Evolutionary conservation across 2,888 invertebrate species (phyloP).

Genomic region (Nymphalis c-album): DNA sequence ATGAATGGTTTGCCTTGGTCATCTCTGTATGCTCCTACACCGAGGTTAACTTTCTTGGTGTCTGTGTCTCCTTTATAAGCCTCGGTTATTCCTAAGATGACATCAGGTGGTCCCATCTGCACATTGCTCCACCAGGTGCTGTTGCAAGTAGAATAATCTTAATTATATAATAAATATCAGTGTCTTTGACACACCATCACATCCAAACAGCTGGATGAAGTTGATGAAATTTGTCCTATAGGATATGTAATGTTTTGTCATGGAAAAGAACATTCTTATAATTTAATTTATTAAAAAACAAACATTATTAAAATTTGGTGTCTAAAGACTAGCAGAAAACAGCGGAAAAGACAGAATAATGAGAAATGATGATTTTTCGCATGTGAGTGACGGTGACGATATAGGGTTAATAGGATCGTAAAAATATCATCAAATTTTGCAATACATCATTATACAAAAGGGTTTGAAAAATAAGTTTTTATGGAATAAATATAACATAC

Average conservation of each 20-base stretch:
- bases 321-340: too few species aligned
- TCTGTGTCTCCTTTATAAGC: constrained; percentile 95
- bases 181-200: not conserved
- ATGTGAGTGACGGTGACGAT: not conserved
- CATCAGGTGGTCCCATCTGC: constrained; percentile 98
- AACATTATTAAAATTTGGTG: too few species aligned
- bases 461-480: not conserved
- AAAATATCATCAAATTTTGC: not conserved
- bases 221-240: too few species aligned
- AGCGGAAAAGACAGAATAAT: not conserved
- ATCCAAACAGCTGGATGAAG: too few species aligned
- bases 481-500: not conserved
- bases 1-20: constrained; percentile 98
- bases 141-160: constrained; percentile 36
- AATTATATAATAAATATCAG: not conserved
- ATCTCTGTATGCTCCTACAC: constrained; percentile 98
- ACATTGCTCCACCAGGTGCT: constrained; percentile 95
- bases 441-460: not conserved
- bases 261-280: too few species aligned
- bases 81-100: constrained; percentile 98
- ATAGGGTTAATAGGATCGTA: not conserved
- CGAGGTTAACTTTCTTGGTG: constrained; percentile 97
- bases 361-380: not conserved
- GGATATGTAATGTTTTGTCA: too few species aligned
- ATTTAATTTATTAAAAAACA: too few species aligned